phyloP scores from a whole-genome alignment of 2,888 invertebrate species.

The Ophraella communa region DNA sequence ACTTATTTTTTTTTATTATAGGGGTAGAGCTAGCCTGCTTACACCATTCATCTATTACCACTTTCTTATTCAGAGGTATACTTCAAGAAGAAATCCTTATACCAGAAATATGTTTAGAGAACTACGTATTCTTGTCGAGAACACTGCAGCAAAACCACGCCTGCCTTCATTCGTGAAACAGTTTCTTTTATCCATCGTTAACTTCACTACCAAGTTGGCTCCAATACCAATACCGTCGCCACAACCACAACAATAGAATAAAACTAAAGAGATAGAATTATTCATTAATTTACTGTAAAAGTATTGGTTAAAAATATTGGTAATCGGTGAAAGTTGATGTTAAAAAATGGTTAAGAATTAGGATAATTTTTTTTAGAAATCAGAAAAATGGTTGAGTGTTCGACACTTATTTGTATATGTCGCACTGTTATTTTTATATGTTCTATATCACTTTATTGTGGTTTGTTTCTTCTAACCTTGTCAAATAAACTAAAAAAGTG shows the following conservation, averaged over 20 bases:
- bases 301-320: background rate
- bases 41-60: constrained; percentile 97
- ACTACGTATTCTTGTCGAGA: constrained; percentile 75
- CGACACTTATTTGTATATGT: too few relatives aligned
- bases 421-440: background rate
- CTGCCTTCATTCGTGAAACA: constrained; percentile 72
- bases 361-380: too few relatives aligned
- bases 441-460: too few relatives aligned
- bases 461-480: background rate
- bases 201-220: constrained; percentile 78
- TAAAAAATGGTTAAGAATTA: background rate
- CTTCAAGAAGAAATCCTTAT: constrained; percentile 95
- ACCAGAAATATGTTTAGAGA: constrained; percentile 93
- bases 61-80: constrained; percentile 90
- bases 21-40: constrained; percentile 88
- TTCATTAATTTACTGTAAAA: background rate
- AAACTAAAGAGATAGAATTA: background rate
- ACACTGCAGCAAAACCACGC: constrained; percentile 70
- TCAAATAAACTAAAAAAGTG: background rate
- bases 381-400: too few relatives aligned
- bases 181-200: constrained; percentile 68
- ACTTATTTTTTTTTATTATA: constrained; percentile 59
- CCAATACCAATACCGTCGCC: constrained; percentile 65
- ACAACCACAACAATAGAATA: constrained; percentile 32
- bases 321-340: background rate